Percentiles rank a stretch among this genome's conserved stretches.
These are phyloP conservation scores for Silurus asotus DNA, from an alignment of 2,113 vertebrate genomes.

Conservation along the genomic window DNA sequence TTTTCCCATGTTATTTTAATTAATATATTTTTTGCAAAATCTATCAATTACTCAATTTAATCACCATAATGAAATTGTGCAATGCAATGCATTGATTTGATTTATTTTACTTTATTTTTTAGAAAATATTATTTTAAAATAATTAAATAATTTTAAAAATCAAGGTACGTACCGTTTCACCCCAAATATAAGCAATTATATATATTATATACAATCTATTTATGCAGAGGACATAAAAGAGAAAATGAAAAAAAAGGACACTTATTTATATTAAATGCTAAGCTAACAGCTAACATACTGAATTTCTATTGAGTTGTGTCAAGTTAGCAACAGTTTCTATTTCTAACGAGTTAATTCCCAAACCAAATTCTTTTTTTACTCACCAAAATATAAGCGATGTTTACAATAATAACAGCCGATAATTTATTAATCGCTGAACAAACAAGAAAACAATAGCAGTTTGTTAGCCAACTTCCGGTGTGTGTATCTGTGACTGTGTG, in stretches of 20 bases:
- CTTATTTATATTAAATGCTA: not conserved
- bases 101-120: too few relatives aligned
- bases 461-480: not conserved
- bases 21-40: too few relatives aligned
- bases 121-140: too few relatives aligned
- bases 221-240: not conserved
- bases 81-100: too few relatives aligned
- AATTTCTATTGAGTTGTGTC: not conserved
- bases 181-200: too few relatives aligned
- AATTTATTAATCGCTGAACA: not conserved
- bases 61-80: too few relatives aligned
- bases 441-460: not conserved
- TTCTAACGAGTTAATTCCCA: not conserved
- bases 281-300: not conserved
- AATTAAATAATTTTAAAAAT: too few relatives aligned
- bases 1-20: too few relatives aligned
- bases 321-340: not conserved
- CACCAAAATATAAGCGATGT: too few relatives aligned
- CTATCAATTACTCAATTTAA: too few relatives aligned
- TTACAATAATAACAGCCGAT: not conserved
- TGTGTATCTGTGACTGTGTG: not conserved
- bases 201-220: too few relatives aligned
- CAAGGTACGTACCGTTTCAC: too few relatives aligned
- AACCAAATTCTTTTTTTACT: not conserved
- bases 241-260: not conserved